Conservation (phyloP, 2,113 vertebrate genomes). For the Excalfactoria chinensis region DNA sequence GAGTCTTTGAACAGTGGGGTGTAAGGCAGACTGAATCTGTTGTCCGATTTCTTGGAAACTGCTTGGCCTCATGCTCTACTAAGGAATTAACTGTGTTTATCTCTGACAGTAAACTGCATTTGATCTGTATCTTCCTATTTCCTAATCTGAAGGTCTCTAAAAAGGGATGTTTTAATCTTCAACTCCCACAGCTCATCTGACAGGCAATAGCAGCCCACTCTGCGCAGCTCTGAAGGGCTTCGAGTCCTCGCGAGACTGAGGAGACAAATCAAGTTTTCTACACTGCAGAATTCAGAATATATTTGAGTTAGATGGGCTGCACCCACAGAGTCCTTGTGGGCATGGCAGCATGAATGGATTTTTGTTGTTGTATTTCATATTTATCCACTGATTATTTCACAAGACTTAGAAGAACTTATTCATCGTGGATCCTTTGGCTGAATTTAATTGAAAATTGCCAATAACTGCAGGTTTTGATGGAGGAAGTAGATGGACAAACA, state of each 20-base stretch:
- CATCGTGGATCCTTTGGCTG: neutral
- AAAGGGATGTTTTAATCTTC: neutral
- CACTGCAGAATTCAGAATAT: neutral
- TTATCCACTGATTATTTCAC: neutral
- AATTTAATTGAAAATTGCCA: neutral
- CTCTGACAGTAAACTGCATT: neutral
- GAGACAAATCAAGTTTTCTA: neutral
- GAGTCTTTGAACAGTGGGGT: neutral
- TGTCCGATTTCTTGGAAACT: neutral
- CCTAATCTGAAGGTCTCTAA: neutral
- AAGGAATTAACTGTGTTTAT: neutral
- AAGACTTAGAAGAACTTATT: neutral
- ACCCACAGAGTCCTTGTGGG: neutral
- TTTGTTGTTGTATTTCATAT: neutral
- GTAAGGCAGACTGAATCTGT: neutral
- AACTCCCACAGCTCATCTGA: neutral
- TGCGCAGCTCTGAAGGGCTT: neutral
- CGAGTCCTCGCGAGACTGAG: neutral
- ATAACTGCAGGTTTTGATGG: neutral
- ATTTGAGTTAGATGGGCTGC: neutral
- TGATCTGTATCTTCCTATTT: neutral
- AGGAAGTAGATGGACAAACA: neutral
- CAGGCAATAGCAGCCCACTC: neutral
- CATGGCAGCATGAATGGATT: neutral
- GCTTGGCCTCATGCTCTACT: neutral